Conservation (phyloP, 2,888 invertebrate genomes). For the Nephrotoma guestfalica region DNA sequence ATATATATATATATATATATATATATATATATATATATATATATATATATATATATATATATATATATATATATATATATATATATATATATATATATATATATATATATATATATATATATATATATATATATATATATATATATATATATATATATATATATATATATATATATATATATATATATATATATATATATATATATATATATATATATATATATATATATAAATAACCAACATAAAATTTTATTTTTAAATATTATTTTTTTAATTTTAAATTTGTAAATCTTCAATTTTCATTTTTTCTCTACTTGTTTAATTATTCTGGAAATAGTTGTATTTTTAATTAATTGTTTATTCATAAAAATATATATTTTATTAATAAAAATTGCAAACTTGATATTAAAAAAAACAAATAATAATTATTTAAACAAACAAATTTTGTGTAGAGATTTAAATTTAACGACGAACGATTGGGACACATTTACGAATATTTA, state of each 20-base stretch:
- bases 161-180: too few species aligned
- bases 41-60: too few species aligned
- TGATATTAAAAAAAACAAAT: background rate
- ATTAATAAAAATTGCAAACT: background rate
- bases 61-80: too few species aligned
- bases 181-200: too few species aligned
- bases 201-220: background rate
- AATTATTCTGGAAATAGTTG: background rate
- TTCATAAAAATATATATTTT: background rate
- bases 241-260: background rate
- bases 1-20: too few species aligned
- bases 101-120: too few species aligned
- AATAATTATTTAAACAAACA: background rate
- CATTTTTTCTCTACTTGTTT: background rate
- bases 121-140: too few species aligned
- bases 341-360: background rate
- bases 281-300: background rate
- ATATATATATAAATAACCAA: background rate
- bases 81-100: too few species aligned
- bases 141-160: too few species aligned
- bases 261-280: background rate
- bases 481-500: background rate
- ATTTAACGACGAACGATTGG: background rate
- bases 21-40: too few species aligned
- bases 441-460: background rate